Evolutionary conservation across 2,113 vertebrate genomes (phyloP).

Genomic region (Sula dactylatra): DNA sequence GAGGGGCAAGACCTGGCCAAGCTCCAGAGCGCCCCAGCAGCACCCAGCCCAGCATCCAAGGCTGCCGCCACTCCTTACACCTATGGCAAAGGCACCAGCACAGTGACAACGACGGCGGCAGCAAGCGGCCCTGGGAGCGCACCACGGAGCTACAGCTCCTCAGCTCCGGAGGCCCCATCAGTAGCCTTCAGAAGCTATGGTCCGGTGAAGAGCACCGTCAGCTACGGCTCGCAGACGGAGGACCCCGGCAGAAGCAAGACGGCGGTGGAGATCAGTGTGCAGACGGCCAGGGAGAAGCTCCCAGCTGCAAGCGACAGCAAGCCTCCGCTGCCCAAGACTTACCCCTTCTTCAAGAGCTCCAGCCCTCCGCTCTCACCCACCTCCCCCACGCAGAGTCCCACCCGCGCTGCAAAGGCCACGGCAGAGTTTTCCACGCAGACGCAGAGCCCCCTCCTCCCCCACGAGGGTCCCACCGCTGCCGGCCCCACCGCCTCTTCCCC

Average conservation of each 20-base stretch:
- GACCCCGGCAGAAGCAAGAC: slow-evolving; percentile 51
- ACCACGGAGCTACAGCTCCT: slow-evolving; percentile 42
- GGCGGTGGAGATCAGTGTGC: neutral
- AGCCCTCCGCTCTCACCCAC: slow-evolving; percentile 88
- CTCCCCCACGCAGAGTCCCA: slow-evolving; percentile 89
- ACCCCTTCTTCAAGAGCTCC: slow-evolving; percentile 84
- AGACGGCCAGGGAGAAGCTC: slow-evolving; percentile 73
- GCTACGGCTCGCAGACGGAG: slow-evolving; percentile 74
- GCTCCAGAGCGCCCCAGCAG: slow-evolving; percentile 79
- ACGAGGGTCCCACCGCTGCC: slow-evolving; percentile 56
- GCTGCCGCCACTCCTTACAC: slow-evolving; percentile 41
- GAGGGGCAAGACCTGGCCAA: slow-evolving; percentile 84
- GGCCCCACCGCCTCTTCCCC: slow-evolving; percentile 64
- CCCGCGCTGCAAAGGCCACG: slow-evolving; percentile 70
- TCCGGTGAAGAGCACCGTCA: slow-evolving; percentile 41
- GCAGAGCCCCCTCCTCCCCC: slow-evolving; percentile 73
- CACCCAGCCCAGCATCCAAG: slow-evolving; percentile 73
- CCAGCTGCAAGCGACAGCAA: slow-evolving; percentile 65
- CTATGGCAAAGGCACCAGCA: slow-evolving; percentile 54
- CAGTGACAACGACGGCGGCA: slow-evolving; percentile 69
- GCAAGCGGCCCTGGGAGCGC: neutral
- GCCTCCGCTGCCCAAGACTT: slow-evolving; percentile 76
- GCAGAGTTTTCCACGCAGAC: slow-evolving; percentile 93
- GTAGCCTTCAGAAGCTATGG: slow-evolving; percentile 69
- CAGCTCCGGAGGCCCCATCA: slow-evolving; percentile 12